These are phyloP conservation scores for Erpornis zantholeuca DNA, from an alignment of 2,113 vertebrate genomes.

Conservation along the genomic window DNA sequence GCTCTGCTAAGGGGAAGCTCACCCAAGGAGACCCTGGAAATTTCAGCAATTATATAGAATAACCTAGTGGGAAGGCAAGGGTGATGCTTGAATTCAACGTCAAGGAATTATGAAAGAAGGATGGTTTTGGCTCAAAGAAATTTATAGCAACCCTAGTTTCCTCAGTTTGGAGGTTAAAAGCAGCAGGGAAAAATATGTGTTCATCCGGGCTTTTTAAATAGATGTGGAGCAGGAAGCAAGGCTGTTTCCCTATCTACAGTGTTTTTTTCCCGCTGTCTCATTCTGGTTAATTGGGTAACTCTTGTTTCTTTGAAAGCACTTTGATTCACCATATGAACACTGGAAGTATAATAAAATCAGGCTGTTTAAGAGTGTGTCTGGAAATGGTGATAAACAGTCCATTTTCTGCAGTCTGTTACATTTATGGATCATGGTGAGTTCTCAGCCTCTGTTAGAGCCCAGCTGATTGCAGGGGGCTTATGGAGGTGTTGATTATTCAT, in stretches of 20 bases:
- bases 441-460: not conserved
- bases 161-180: not conserved
- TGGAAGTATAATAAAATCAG: slow-evolving; percentile 55
- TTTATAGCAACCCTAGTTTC: not conserved
- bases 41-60: not conserved
- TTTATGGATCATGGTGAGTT: not conserved
- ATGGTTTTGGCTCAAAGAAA: not conserved
- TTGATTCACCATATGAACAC: slow-evolving; percentile 30
- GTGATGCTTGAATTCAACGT: not conserved
- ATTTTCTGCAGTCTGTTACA: not conserved
- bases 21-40: not conserved
- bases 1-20: not conserved
- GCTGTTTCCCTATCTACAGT: not conserved
- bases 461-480: not conserved
- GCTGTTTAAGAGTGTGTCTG: slow-evolving; percentile 57
- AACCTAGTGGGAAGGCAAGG: accelerated
- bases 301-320: slow-evolving; percentile 42
- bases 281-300: slow-evolving; percentile 43
- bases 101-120: not conserved
- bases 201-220: not conserved
- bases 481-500: not conserved
- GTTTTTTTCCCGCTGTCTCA: slow-evolving; percentile 5
- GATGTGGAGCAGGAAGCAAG: not conserved
- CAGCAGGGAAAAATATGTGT: not conserved
- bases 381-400: slow-evolving; percentile 36